phyloP scores from a whole-genome alignment of 1,140 invertebrate genomes.

The Reticulitermes speratus region DNA sequence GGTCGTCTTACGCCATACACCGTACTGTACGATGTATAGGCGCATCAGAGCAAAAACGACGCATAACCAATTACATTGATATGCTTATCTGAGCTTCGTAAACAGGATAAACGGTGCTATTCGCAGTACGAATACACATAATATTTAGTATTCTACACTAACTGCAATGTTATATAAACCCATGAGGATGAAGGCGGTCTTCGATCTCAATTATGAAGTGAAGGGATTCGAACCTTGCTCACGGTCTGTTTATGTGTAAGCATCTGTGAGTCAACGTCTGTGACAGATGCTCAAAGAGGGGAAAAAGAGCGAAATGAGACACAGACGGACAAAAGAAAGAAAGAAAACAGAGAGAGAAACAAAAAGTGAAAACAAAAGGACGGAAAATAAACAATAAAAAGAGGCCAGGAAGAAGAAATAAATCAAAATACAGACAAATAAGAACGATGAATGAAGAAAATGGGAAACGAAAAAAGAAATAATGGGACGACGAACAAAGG shows the following conservation, averaged over 20 bases:
- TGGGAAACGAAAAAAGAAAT: not conserved
- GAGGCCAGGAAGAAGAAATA: not conserved
- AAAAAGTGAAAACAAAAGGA: not conserved
- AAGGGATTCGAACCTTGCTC: too few species aligned
- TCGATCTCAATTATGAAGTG: too few species aligned
- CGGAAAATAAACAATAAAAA: not conserved
- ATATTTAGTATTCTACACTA: too few species aligned
- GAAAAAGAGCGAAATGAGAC: not conserved
- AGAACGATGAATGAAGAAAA: not conserved
- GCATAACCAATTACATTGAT: too few species aligned
- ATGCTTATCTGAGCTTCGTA: too few species aligned
- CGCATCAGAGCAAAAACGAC: not conserved
- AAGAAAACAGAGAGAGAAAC: not conserved
- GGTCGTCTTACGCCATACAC: slow-evolving; percentile 22
- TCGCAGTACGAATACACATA: too few species aligned
- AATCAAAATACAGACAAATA: not conserved
- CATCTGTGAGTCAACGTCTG: too few species aligned
- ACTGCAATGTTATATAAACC: too few species aligned
- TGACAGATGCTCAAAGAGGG: not conserved
- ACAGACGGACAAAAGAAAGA: not conserved
- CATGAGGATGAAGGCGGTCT: too few species aligned
- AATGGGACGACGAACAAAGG: not conserved
- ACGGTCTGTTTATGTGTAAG: too few species aligned
- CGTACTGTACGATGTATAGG: not conserved
- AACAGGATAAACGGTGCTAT: too few species aligned